Percentiles rank a stretch among this genome's conserved stretches.
Conservation (phyloP, 2,113 vertebrate species). For the Eptatretus burgeri region DNA sequence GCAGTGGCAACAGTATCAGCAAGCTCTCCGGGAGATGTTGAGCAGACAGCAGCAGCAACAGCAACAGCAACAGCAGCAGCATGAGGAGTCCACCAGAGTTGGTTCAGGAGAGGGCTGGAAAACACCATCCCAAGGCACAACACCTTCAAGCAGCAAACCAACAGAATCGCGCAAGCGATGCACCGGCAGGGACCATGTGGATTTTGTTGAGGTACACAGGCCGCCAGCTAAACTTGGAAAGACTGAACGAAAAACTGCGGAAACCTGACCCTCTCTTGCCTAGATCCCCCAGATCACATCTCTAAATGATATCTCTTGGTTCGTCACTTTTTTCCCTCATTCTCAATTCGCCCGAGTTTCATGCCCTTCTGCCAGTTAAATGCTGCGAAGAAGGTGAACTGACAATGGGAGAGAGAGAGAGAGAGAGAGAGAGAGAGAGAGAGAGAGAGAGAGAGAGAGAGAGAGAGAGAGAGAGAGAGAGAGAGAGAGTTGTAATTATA, state of each 20-base stretch:
- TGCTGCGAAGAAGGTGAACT: background rate
- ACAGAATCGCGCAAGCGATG: background rate
- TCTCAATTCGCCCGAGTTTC: background rate
- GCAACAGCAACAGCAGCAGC: background rate
- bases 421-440: background rate
- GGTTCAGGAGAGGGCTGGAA: background rate
- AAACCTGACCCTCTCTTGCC: background rate
- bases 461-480: background rate
- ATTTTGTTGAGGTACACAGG: background rate
- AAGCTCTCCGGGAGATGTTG: background rate
- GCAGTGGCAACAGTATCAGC: constrained; percentile 1
- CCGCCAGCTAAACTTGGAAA: constrained; percentile 4
- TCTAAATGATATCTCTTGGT: background rate
- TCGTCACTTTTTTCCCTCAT: background rate
- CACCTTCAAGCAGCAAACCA: background rate
- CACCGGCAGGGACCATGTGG: too few species aligned
- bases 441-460: background rate
- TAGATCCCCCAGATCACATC: background rate
- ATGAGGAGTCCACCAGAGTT: background rate
- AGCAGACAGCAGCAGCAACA: background rate
- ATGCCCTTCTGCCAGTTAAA: background rate
- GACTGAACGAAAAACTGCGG: background rate
- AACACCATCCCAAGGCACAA: background rate
- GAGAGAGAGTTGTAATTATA: background rate
- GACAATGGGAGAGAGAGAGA: background rate